phyloP scores from a whole-genome alignment of 2,113 vertebrate genomes.

The Anhinga anhinga region DNA sequence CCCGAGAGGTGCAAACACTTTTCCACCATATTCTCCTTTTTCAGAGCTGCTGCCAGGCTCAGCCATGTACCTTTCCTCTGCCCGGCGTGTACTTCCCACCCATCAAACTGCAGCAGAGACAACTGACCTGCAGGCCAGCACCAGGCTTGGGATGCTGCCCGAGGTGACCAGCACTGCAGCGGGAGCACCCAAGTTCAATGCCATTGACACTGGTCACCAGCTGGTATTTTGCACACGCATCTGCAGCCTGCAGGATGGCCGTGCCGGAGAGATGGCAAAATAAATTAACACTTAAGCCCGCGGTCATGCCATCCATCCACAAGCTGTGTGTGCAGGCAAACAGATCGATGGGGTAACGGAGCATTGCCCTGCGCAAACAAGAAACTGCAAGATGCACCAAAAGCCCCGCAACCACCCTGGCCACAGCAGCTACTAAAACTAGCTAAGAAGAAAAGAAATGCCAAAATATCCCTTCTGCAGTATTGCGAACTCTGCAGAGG shows the following conservation, averaged over 20 bases:
- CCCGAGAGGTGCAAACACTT: neutral
- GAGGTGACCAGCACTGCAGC: accelerated
- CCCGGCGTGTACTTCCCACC: accelerated
- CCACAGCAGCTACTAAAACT: neutral
- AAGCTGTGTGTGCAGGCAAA: neutral
- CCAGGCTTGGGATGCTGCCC: accelerated
- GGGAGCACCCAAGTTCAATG: neutral
- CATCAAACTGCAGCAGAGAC: accelerated
- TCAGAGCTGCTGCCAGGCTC: neutral
- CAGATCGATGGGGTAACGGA: neutral
- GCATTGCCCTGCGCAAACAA: neutral
- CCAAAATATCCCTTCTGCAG: neutral
- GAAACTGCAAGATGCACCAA: neutral
- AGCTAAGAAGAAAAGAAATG: neutral
- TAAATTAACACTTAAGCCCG: neutral
- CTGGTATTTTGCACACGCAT: neutral
- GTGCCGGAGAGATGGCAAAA: neutral
- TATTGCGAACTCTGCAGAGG: neutral
- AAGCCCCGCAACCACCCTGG: accelerated
- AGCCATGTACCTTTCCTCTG: neutral
- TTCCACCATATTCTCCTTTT: accelerated
- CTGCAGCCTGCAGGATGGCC: neutral
- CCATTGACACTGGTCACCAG: neutral
- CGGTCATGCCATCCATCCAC: neutral
- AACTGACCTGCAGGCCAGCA: neutral